Base-by-base conservation (phyloP, 2,888 invertebrate genomes). In the Deilephila elpenor region DNA sequence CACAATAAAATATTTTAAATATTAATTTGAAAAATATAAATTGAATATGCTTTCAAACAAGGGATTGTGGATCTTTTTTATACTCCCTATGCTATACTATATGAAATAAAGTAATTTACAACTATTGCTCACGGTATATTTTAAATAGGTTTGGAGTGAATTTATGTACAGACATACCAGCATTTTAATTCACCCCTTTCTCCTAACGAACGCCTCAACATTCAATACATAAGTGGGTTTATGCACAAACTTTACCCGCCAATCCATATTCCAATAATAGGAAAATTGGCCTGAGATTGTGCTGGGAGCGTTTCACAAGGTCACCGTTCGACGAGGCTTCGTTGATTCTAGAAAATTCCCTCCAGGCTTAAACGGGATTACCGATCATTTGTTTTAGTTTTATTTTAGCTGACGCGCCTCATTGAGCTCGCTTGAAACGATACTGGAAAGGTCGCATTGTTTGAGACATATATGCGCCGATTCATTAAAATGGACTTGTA, bases 201-300 rank as follows among this genome's bases (percentile, higher is more conserved):
- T 70, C 51, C 3, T 51, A 17, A n/a, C 29, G 25, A 61, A 11
- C 44, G 11, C 44, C 44, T 11, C 44, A 44, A 53, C 44, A 71
- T 29, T 61, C 51, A 25, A 51, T 72, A 51, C 51, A 34, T 62
- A 19, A 61, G 72, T 60, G 20, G 62, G 60, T 72, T 62, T 53
- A 72, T 71, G 62, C 44, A 61, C 32, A 71, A 62, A 61, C 53
- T 72, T 71, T 79, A 60, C 7, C 37, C 64, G n/a, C 44, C 37
- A 72, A 60, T 82, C 80, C 77, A 79, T 81, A 82, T 80, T 83
- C 76, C 74, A 78, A 79, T 83, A 85, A 84, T 83, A 84, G 80
- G 83, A 83, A 85, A 84, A 86, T 85, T 84, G 80, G 82, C 79
- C 82, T 81, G 80, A 82, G 75, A 80, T 80, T 79, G 78, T 75